Conservation (phyloP, 2,113 vertebrate species). For the Campylomormyrus tamandua region DNA sequence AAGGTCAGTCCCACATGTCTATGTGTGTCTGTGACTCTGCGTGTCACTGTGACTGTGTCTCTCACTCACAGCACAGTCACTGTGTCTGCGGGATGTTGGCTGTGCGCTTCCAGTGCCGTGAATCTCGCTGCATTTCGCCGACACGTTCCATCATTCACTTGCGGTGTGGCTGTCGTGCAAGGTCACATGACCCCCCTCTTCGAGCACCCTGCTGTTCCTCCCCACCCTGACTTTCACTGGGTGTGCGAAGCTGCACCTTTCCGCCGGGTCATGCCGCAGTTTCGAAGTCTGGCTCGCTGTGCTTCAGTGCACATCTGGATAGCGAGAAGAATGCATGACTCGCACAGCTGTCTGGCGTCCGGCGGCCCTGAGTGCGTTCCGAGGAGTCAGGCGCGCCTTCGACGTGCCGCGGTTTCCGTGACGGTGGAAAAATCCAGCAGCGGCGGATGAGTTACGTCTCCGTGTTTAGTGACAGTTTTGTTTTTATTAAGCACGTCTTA, state of each 20-base stretch:
- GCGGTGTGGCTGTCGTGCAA: not conserved
- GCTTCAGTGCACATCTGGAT: constrained; percentile 34
- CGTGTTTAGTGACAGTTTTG: not conserved
- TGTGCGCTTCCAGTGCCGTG: not conserved
- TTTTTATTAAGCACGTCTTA: not conserved
- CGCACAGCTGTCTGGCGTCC: constrained; percentile 30
- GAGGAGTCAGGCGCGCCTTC: constrained; percentile 1
- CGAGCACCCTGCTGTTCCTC: not conserved
- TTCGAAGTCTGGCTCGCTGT: constrained; percentile 23
- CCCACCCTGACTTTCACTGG: constrained; percentile 18
- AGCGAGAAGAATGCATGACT: constrained; percentile 21
- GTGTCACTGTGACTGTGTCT: not conserved
- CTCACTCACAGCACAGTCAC: not conserved
- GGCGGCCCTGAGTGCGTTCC: constrained; percentile 12
- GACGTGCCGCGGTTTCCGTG: not conserved
- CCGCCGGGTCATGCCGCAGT: constrained; percentile 34
- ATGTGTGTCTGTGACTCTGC: not conserved
- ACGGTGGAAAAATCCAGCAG: constrained; percentile 14
- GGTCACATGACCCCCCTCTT: not conserved
- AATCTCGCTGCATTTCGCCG: not conserved
- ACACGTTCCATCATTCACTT: not conserved
- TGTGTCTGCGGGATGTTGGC: not conserved
- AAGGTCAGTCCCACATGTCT: constrained; percentile 60
- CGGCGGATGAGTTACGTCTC: not conserved
- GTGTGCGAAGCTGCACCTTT: constrained; percentile 10